Evolutionary conservation across 2,113 vertebrate genomes (phyloP).

Genomic region (Cryptotis parvus): DNA sequence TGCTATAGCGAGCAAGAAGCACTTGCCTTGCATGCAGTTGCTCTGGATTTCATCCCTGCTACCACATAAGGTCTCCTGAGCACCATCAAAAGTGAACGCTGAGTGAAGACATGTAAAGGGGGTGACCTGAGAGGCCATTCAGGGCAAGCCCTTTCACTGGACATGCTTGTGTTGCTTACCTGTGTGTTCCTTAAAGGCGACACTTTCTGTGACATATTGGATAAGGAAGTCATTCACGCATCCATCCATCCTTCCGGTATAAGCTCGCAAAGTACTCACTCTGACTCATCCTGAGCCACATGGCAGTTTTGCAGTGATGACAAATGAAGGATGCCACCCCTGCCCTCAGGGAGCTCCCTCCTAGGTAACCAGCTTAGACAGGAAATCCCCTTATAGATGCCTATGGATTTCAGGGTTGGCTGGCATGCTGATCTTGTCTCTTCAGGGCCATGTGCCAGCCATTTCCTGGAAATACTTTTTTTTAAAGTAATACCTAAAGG

Average conservation of each 20-base stretch:
- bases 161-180: conserved; percentile 14
- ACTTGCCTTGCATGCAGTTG: too few species aligned
- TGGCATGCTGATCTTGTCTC: not conserved
- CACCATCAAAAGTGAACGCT: too few species aligned
- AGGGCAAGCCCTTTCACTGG: conserved; percentile 9
- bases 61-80: too few species aligned
- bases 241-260: not conserved
- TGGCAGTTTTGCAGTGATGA: not conserved
- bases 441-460: not conserved
- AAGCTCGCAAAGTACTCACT: not conserved
- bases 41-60: too few species aligned
- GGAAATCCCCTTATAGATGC: not conserved
- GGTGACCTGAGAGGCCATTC: conserved; percentile 51
- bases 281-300: not conserved
- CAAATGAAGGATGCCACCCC: not conserved
- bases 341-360: not conserved
- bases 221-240: not conserved
- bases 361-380: not conserved
- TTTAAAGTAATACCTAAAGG: not conserved
- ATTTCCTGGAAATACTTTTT: not conserved
- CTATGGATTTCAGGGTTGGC: not conserved
- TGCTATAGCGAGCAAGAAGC: too few species aligned
- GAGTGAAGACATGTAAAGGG: not conserved
- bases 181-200: conserved; percentile 21
- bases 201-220: not conserved